Evolutionary conservation across 2,113 vertebrate species (phyloP).

Genomic region (Thunnus maccoyii): DNA sequence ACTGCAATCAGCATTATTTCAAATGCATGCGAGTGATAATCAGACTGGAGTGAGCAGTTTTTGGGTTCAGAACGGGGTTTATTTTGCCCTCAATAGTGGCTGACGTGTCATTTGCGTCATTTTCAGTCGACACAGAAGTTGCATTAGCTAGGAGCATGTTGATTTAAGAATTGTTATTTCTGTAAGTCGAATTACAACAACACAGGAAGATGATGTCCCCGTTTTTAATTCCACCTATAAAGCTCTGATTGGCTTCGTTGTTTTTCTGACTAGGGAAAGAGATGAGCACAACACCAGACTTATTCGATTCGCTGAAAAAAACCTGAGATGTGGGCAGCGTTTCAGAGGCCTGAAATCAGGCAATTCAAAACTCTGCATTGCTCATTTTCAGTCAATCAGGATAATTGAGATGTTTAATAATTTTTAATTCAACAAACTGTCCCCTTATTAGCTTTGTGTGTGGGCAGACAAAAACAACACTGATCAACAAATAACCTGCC

Average conservation of each 20-base stretch:
- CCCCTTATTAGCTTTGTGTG: constrained; percentile 26
- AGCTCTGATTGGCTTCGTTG: constrained; percentile 8
- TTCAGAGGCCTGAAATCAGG: background rate
- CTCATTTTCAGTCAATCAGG: constrained; percentile 37
- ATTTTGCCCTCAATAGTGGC: background rate
- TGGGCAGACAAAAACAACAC: constrained; percentile 58
- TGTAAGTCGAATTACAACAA: background rate
- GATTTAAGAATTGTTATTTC: constrained; percentile 18
- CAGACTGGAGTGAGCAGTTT: constrained; percentile 10
- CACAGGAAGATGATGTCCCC: background rate
- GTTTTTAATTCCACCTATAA: background rate
- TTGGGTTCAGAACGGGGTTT: background rate
- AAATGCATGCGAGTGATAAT: constrained; percentile 32
- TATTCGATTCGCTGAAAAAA: background rate
- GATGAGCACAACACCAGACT: background rate
- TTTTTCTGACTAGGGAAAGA: background rate
- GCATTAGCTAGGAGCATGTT: background rate
- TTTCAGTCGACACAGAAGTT: constrained; percentile 3
- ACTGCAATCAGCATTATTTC: constrained; percentile 44
- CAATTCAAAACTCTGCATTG: constrained; percentile 18
- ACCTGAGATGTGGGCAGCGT: background rate
- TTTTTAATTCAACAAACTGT: constrained; percentile 55
- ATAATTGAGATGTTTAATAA: constrained; percentile 60
- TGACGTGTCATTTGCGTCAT: background rate
- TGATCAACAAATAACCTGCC: constrained; percentile 64